Evolutionary conservation across 2,888 invertebrate genomes (phyloP).

Genomic region (Zelleria hepariella): DNA sequence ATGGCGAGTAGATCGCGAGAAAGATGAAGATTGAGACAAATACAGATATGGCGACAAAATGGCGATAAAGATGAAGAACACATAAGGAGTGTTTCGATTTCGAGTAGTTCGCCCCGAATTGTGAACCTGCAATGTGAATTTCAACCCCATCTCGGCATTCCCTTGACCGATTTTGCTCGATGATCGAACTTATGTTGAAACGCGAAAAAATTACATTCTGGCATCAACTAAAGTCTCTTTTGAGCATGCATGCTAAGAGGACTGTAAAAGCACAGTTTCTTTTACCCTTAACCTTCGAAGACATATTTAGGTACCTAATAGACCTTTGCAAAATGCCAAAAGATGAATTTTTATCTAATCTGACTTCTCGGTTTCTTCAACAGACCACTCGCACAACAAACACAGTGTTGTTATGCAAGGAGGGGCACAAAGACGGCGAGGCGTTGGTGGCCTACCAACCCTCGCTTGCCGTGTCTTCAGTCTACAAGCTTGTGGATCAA

Average conservation of each 20-base stretch:
- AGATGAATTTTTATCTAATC: not conserved
- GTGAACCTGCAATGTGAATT: not conserved
- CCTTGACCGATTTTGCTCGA: too few species aligned
- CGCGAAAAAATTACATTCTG: too few species aligned
- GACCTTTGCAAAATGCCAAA: not conserved
- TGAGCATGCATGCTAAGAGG: too few species aligned
- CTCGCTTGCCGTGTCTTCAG: slow-evolving; percentile 31
- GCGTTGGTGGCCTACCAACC: slow-evolving; percentile 46
- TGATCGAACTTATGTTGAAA: too few species aligned
- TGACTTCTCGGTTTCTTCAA: not conserved
- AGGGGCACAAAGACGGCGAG: slow-evolving; percentile 39
- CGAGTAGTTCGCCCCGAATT: not conserved
- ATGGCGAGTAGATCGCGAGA: too few species aligned
- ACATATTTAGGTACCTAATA: not conserved
- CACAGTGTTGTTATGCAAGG: slow-evolving; percentile 33
- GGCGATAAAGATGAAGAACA: not conserved
- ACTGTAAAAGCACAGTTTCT: not conserved
- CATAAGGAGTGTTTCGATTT: not conserved
- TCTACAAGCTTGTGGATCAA: slow-evolving; percentile 31
- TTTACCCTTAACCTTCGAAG: not conserved
- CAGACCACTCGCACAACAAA: not conserved
- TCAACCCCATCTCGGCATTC: too few species aligned
- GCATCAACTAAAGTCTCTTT: too few species aligned
- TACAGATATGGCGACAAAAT: not conserved
- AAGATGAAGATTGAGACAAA: too few species aligned